Conservation (phyloP, 2,888 invertebrate genomes). For the Hydraecia micacea region DNA sequence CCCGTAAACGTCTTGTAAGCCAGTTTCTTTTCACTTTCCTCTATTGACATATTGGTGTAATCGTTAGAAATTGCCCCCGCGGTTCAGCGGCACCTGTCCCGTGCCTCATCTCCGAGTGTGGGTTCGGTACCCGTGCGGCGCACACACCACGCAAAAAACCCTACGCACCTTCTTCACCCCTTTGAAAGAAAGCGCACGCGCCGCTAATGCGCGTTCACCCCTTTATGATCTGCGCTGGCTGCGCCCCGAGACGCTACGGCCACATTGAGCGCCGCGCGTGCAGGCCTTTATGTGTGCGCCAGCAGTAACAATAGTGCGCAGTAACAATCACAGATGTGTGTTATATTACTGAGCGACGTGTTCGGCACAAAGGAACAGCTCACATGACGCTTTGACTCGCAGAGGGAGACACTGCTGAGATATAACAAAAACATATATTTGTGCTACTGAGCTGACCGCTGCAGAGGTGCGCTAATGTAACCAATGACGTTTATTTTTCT, state of each 20-base stretch:
- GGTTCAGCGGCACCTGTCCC: conserved; percentile 37
- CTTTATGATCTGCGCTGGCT: conserved; percentile 34
- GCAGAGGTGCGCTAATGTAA: background rate
- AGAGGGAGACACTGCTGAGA: background rate
- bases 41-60: background rate
- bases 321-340: conserved; percentile 1
- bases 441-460: background rate
- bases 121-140: conserved; percentile 15
- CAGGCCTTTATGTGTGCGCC: background rate
- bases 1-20: background rate
- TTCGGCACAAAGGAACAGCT: conserved; percentile 16
- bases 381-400: background rate
- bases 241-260: conserved; percentile 24
- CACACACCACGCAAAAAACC: conserved; percentile 45
- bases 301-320: conserved; percentile 28
- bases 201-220: conserved; percentile 50
- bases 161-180: conserved; percentile 50
- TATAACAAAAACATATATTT: no score
- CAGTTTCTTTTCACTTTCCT: conserved; percentile 38
- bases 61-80: conserved; percentile 29
- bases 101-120: background rate
- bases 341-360: conserved; percentile 4
- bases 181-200: conserved; percentile 62
- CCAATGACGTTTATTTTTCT: background rate
- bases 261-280: conserved; percentile 31